Percentiles rank a stretch among this genome's conserved stretches.
Evolutionary conservation across 1,140 invertebrate species (phyloP).

Genomic region (Drosophila varians): DNA sequence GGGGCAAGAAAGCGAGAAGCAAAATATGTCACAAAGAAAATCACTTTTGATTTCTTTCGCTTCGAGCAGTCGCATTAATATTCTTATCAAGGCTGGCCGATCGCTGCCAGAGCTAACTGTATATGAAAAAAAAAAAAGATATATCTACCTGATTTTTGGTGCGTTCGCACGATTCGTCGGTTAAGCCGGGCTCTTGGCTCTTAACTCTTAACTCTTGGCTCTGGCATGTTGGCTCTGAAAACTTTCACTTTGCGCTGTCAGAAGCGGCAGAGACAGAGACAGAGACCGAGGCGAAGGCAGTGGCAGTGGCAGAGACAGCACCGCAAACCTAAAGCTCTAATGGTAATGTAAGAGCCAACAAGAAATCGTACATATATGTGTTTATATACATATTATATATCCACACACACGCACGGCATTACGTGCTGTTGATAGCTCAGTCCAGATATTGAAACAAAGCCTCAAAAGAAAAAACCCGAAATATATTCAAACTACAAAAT

Average conservation of each 20-base stretch:
- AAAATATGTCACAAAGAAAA: conserved; percentile 33
- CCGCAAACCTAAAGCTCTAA: conserved; percentile 73
- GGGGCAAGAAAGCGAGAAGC: conserved; percentile 7
- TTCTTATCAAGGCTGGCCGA: conserved; percentile 52
- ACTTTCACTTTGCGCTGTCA: conserved; percentile 79
- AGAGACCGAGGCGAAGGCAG: conserved; percentile 20
- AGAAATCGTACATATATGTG: conserved; percentile 19
- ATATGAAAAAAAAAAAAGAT: conserved; percentile 17
- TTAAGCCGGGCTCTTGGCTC: conserved; percentile 7
- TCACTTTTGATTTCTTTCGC: conserved; percentile 58
- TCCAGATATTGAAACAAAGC: conserved; percentile 68
- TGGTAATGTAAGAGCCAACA: conserved; percentile 77
- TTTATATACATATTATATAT: not conserved
- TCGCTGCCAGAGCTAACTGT: conserved; percentile 1
- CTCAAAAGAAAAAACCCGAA: conserved; percentile 45
- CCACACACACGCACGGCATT: conserved; percentile 49
- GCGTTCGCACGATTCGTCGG: conserved; percentile 50
- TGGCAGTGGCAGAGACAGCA: conserved; percentile 25
- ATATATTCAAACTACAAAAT: conserved; percentile 65
- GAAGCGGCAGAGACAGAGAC: conserved; percentile 53
- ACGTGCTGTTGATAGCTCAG: conserved; percentile 67
- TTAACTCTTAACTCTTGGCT: conserved; percentile 14
- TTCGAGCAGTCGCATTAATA: conserved; percentile 40
- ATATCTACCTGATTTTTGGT: conserved; percentile 27
- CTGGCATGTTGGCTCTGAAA: conserved; percentile 28